phyloP scores from a whole-genome alignment of 2,113 vertebrate species.

The Neodon shergylaensis region DNA sequence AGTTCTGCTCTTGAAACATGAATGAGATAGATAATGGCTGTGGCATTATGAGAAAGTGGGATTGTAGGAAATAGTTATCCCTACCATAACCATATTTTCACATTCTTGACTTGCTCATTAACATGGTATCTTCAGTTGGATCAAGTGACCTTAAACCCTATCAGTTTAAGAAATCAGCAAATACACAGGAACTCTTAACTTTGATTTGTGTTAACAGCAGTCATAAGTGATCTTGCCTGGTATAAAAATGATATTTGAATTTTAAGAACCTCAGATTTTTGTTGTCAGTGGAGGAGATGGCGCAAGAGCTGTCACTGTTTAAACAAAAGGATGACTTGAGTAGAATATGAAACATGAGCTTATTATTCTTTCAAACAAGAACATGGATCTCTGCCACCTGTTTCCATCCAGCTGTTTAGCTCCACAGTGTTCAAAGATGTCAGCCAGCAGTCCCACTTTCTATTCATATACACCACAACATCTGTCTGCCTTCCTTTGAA shows the following conservation, averaged over 20 bases:
- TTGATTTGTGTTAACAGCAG: neutral
- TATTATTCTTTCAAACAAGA: neutral
- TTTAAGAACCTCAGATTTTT: neutral
- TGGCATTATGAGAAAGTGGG: neutral
- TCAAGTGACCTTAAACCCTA: neutral
- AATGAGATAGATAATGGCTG: neutral
- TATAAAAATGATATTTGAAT: neutral
- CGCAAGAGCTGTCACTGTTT: neutral
- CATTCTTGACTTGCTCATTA: neutral
- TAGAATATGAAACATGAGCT: neutral
- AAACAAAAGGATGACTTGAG: conserved; percentile 1
- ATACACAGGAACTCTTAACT: neutral
- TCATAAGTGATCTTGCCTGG: neutral
- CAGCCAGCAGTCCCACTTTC: neutral
- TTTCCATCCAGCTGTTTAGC: neutral
- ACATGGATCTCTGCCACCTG: neutral
- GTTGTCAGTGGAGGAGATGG: neutral
- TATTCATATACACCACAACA: neutral
- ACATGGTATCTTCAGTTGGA: neutral
- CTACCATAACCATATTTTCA: neutral
- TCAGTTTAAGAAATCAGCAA: neutral
- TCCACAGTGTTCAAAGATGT: neutral
- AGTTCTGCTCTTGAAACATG: neutral
- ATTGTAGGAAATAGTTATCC: neutral
- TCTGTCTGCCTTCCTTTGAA: neutral